Conservation (phyloP, 2,888 invertebrate genomes). For the Rhagium mordax region DNA sequence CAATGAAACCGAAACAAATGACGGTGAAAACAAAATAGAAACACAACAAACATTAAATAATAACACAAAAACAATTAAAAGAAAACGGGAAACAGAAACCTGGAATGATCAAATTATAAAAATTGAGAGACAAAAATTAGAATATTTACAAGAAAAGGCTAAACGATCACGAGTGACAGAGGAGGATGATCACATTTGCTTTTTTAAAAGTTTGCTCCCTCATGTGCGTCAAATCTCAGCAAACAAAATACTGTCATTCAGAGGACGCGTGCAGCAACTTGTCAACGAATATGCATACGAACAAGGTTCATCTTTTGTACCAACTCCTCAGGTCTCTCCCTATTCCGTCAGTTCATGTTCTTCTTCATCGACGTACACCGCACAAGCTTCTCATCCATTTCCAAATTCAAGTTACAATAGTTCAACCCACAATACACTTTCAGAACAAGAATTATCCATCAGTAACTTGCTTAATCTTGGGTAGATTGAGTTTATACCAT, state of each 20-base stretch:
- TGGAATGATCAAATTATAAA: conserved; percentile 15
- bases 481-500: background rate
- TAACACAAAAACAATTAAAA: no score
- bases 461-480: background rate
- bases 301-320: background rate
- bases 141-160: conserved; percentile 15
- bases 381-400: background rate
- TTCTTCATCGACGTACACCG: background rate
- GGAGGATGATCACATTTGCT: conserved; percentile 4
- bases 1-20: background rate
- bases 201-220: conserved; percentile 17
- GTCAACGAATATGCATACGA: background rate
- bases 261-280: conserved; percentile 10
- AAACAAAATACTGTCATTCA: background rate
- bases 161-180: conserved; percentile 3
- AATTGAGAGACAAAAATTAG: conserved; percentile 26
- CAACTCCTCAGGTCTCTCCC: background rate
- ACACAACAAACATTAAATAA: background rate
- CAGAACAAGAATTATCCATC: no score
- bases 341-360: background rate
- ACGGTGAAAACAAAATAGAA: conserved; percentile 8
- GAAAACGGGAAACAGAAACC: conserved; percentile 14
- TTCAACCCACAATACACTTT: background rate
- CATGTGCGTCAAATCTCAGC: conserved; percentile 9
- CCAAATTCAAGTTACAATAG: background rate